These are phyloP conservation scores for Pangasianodon gigas DNA, from an alignment of 2,113 vertebrate genomes.

Conservation along the genomic window DNA sequence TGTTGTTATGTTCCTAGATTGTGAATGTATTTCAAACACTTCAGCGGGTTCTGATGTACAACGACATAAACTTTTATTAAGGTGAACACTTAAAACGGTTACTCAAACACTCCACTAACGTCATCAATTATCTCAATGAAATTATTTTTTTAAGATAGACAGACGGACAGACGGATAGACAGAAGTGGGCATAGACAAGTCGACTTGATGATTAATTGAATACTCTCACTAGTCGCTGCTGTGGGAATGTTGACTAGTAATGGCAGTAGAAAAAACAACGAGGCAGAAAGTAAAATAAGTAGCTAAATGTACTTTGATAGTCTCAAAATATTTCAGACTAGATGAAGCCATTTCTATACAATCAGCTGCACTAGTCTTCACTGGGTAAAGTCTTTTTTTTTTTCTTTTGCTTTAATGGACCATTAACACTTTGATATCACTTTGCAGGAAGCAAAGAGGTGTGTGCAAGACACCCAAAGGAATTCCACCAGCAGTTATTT, in stretches of 20 bases:
- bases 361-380: not conserved
- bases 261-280: not conserved
- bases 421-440: not conserved
- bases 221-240: not conserved
- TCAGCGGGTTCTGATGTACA: not conserved
- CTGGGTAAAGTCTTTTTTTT: not conserved
- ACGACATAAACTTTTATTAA: not conserved
- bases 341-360: not conserved
- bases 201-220: not conserved
- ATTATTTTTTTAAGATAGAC: too few species aligned
- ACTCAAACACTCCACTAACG: not conserved
- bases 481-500: not conserved
- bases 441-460: not conserved
- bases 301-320: not conserved
- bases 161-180: not conserved
- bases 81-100: not conserved
- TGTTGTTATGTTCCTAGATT: not conserved
- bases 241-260: not conserved
- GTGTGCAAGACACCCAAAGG: not conserved
- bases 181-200: not conserved
- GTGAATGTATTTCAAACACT: not conserved
- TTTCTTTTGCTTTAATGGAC: not conserved
- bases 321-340: not conserved
- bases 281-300: not conserved
- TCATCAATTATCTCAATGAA: not conserved